Percentiles rank a stretch among this genome's conserved stretches.
Conservation (phyloP, 2,797 vertebrate genomes). For the Lerista edwardsae region DNA sequence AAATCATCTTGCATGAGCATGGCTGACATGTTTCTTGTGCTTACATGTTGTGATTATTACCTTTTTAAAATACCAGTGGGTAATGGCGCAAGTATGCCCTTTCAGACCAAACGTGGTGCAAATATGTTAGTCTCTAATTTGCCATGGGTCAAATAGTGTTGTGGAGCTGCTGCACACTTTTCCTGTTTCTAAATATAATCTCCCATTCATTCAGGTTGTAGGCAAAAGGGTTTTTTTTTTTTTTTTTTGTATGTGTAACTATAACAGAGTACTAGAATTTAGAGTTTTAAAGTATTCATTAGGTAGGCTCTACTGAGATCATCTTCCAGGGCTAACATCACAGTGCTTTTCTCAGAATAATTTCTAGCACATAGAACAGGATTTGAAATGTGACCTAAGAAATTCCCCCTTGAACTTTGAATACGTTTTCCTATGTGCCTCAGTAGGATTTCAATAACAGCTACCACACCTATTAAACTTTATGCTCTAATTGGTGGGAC, state of each 20-base stretch:
- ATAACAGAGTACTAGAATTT: accelerated
- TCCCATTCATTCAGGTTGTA: neutral
- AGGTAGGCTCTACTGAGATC: neutral
- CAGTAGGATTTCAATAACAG: neutral
- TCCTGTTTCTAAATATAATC: constrained; percentile 7
- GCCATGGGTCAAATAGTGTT: neutral
- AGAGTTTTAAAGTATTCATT: neutral
- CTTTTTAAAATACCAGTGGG: neutral
- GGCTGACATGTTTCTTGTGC: constrained; percentile 18
- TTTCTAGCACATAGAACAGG: neutral
- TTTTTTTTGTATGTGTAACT: accelerated
- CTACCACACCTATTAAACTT: neutral
- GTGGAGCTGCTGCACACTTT: neutral
- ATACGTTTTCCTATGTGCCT: neutral
- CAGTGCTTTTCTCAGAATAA: neutral
- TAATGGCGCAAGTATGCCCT: neutral
- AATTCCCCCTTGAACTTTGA: neutral
- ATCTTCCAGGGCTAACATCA: neutral
- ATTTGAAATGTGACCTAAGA: neutral
- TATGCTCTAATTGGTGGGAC: neutral
- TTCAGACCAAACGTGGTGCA: neutral
- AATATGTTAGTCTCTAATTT: neutral
- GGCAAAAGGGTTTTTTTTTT: too few species aligned
- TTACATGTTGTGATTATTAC: constrained; percentile 8
- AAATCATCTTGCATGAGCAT: constrained; percentile 34